Base-by-base conservation (phyloP, 2,888 invertebrate species). In the Leptopterna dolabrata region DNA sequence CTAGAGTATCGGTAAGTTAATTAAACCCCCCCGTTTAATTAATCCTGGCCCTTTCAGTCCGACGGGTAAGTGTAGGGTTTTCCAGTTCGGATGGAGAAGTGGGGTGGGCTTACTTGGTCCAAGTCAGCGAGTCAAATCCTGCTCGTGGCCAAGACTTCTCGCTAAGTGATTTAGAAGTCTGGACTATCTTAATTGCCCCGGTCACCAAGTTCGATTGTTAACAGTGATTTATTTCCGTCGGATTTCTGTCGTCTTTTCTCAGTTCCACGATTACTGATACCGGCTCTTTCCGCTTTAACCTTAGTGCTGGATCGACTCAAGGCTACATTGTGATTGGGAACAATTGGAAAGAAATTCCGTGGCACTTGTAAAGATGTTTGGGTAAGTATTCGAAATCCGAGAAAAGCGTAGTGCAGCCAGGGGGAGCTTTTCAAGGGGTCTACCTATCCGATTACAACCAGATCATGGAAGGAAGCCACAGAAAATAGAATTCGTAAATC, bases 1-100 rank as follows among this genome's bases (percentile, higher is more conserved):
- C 76, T 85, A 76, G 76, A 85, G 85, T 85, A 85, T 85, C 85
- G 85, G 85, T 85, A 85, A 85, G 45, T 85, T 85, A 76, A 85
- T 85, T 85, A 85, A 76, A 45, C 76, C 47, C 63, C n/a, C 43
- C 73, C 45, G 85, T 85, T 85, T 85, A 85, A 85, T 85, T 85
- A 85, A 85, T 85, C 73, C 73, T 43, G 73, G 63, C 63, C 63
- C 63, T 63, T 63, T 63, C 63, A 71, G 76, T 47, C 76, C 73
- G 45, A 36, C 43, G 45, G 47, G 45, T 16, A 30, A 47, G 71
- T 24, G 76, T 43, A 63, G 47, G 85, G 55, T 41, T 36, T 43
- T 45, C 41, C 63, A 30, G 83, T 63, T 43, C 0, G 19, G 0
- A 29, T 43, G 36, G 19, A 1, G 43, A 70, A 27, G 76, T 9